phyloP scores from a whole-genome alignment of 2,888 invertebrate genomes.

The Melanchra persicariae region DNA sequence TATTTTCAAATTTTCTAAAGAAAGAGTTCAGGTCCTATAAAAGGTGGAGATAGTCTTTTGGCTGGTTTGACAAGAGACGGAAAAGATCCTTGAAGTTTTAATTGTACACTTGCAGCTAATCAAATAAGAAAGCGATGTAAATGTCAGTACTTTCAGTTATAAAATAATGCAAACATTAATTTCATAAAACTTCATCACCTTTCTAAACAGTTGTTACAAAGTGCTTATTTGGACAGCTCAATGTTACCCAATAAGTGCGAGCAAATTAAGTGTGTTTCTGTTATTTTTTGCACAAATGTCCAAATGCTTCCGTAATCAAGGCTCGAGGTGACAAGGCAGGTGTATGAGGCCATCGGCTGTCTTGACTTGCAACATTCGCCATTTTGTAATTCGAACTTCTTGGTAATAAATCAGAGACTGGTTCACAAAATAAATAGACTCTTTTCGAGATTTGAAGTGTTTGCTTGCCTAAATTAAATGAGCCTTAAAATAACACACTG shows the following conservation, averaged over 20 bases:
- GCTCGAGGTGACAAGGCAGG: conserved; percentile 35
- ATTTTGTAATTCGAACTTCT: conserved; percentile 22
- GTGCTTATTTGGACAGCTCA: conserved; percentile 40
- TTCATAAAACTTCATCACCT: conserved; percentile 16
- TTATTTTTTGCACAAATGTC: conserved; percentile 37
- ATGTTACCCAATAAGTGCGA: conserved; percentile 37
- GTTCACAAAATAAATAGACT: conserved; percentile 3
- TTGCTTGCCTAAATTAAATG: conserved; percentile 9
- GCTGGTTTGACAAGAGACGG: neutral
- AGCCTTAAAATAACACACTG: neutral
- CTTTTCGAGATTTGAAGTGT: conserved; percentile 14
- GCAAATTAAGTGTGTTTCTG: conserved; percentile 34
- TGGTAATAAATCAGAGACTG: conserved; percentile 18
- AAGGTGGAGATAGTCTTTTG: too few relatives aligned
- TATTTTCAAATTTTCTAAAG: too few relatives aligned
- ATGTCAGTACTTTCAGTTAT: conserved; percentile 5
- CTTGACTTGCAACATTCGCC: conserved; percentile 45
- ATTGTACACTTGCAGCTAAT: conserved; percentile 4
- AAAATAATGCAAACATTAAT: conserved; percentile 36
- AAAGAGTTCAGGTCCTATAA: too few relatives aligned
- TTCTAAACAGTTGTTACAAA: conserved; percentile 23
- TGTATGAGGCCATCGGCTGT: conserved; percentile 9
- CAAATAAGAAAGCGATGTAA: conserved; percentile 2
- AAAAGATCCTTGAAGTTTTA: neutral
- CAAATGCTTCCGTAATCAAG: conserved; percentile 38